phyloP scores from a whole-genome alignment of 2,113 vertebrate species.

The Gorsachius goisagi region DNA sequence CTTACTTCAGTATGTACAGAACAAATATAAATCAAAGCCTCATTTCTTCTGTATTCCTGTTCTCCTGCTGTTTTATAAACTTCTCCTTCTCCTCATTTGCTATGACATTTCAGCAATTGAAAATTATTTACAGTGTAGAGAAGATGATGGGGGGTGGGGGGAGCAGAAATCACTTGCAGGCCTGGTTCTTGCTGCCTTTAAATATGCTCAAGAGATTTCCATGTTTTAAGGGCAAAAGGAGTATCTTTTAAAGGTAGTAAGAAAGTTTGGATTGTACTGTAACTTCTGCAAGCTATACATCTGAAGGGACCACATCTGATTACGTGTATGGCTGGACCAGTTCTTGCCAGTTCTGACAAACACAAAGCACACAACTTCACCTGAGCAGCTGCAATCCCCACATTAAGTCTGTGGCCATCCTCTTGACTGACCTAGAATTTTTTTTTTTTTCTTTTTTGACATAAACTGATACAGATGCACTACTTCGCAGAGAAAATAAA shows the following conservation, averaged over 20 bases:
- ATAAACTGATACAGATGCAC: neutral
- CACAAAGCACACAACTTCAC: neutral
- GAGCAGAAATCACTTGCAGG: slow-evolving; percentile 46
- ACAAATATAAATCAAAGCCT: slow-evolving; percentile 49
- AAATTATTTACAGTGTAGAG: slow-evolving; percentile 30
- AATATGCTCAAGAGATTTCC: neutral
- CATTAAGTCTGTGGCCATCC: neutral
- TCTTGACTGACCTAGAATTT: neutral
- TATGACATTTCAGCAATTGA: slow-evolving; percentile 32
- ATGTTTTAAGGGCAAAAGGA: neutral
- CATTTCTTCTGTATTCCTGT: slow-evolving; percentile 16
- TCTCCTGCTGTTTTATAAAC: slow-evolving; percentile 66
- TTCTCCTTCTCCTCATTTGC: slow-evolving; percentile 44
- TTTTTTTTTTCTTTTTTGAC: neutral
- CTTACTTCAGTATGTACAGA: neutral
- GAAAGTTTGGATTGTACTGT: neutral
- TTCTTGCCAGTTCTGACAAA: neutral
- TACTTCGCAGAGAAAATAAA: neutral
- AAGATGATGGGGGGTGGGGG: neutral
- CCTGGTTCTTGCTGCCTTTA: slow-evolving; percentile 16
- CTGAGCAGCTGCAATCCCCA: neutral
- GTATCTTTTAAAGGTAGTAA: neutral
- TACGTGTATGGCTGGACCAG: neutral
- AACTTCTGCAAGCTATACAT: neutral
- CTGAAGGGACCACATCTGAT: neutral